Evolutionary conservation across 53 echinoderm and acorn worm species (phyloP).

Genomic region (Echinometra lucunter): DNA sequence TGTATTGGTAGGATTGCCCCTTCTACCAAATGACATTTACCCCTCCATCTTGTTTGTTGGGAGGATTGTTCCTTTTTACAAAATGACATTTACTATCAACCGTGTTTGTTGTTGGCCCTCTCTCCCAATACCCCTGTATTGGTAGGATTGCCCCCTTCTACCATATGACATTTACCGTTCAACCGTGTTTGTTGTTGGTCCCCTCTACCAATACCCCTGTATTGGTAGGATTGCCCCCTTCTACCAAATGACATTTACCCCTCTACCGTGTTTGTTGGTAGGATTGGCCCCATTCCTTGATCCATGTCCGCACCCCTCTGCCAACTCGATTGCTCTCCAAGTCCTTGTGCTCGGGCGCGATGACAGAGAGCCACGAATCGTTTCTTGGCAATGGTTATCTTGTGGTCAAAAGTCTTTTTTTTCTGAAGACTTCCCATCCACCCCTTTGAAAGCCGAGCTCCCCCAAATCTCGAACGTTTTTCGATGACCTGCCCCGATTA

Average conservation of each 20-base stretch:
- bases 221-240: no score
- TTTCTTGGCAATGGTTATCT: slow-evolving; percentile 30
- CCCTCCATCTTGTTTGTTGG: no score
- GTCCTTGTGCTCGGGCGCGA: slow-evolving; percentile 13
- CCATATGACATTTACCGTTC: no score
- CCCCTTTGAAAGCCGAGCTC: neutral
- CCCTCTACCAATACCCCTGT: no score
- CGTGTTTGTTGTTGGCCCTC: no score
- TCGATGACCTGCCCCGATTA: neutral
- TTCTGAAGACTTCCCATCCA: slow-evolving; percentile 10
- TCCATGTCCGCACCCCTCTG: slow-evolving; percentile 10
- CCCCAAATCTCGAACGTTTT: neutral
- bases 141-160: no score
- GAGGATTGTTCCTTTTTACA: no score
- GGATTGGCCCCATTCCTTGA: slow-evolving; percentile 32
- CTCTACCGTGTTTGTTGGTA: slow-evolving; percentile 16
- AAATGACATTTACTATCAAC: no score
- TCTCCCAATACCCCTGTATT: no score
- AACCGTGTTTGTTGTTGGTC: no score
- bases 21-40: no score
- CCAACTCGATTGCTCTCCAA: slow-evolving; percentile 37
- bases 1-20: no score
- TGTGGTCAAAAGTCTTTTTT: slow-evolving; percentile 8
- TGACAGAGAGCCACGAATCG: neutral
- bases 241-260: slow-evolving; percentile 16